Conservation (phyloP, 2,888 invertebrate species). For the Pammene fasciana region DNA sequence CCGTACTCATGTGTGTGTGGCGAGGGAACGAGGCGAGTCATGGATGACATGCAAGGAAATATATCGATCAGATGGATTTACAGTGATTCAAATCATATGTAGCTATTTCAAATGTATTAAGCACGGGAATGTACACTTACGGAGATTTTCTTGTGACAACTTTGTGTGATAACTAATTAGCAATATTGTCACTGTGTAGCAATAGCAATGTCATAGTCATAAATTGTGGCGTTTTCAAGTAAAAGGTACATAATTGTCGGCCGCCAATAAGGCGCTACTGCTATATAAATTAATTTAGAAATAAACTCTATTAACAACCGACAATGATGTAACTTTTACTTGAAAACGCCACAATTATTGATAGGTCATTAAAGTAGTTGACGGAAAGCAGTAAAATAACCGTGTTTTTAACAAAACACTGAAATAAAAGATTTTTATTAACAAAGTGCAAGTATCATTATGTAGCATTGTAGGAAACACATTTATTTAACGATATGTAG, state of each 20-base stretch:
- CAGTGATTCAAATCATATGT: not conserved
- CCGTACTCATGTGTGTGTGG: not conserved
- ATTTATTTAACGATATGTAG: not conserved
- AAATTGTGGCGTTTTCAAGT: too few species aligned
- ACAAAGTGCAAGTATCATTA: too few species aligned
- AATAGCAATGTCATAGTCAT: not conserved
- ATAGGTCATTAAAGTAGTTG: not conserved
- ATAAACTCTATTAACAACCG: too few species aligned
- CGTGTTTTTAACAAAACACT: not conserved
- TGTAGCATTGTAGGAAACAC: too few species aligned
- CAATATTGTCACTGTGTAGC: not conserved
- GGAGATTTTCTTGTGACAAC: too few species aligned
- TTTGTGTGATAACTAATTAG: too few species aligned
- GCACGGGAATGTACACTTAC: too few species aligned
- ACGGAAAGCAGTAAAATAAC: not conserved
- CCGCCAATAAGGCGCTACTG: too few species aligned
- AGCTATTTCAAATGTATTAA: not conserved
- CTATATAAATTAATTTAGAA: too few species aligned
- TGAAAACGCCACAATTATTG: too few species aligned
- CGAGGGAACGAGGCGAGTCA: not conserved
- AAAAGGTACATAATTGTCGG: too few species aligned
- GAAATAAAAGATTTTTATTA: not conserved
- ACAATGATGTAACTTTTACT: too few species aligned
- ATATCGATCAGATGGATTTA: not conserved
- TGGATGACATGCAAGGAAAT: slow-evolving; percentile 13